Evolutionary conservation across 2,888 invertebrate genomes (phyloP).

Genomic region (Branchellion lobata): DNA sequence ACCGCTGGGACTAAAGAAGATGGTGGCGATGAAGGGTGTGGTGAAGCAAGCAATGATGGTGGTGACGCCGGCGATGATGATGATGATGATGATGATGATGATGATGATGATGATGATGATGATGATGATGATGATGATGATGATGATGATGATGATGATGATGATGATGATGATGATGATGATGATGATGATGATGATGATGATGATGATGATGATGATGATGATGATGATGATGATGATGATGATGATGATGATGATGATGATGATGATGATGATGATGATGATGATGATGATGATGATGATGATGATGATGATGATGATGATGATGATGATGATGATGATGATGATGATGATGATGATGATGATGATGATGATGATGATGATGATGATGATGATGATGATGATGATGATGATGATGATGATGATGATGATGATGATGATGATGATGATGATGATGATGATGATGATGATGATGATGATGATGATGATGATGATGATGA

Average conservation of each 20-base stretch:
- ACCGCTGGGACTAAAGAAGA: too few relatives aligned
- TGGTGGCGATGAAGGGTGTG: too few relatives aligned
- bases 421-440: constrained; percentile 44
- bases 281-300: not conserved
- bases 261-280: not conserved
- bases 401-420: constrained; percentile 42
- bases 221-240: not conserved
- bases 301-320: not conserved
- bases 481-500: constrained; percentile 22
- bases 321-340: too few relatives aligned
- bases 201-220: constrained; percentile 6
- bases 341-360: too few relatives aligned
- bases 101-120: constrained; percentile 40
- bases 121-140: constrained; percentile 36
- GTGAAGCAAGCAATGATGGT: not conserved
- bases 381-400: constrained; percentile 18
- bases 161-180: constrained; percentile 1
- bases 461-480: constrained; percentile 39
- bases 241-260: not conserved
- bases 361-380: constrained; percentile 1
- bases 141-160: constrained; percentile 31
- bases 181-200: not conserved
- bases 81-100: constrained; percentile 17
- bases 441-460: constrained; percentile 44
- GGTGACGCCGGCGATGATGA: not conserved